These are phyloP conservation scores for Sandelia bainsii DNA, from an alignment of 2,797 vertebrate genomes.

Conservation along the genomic window DNA sequence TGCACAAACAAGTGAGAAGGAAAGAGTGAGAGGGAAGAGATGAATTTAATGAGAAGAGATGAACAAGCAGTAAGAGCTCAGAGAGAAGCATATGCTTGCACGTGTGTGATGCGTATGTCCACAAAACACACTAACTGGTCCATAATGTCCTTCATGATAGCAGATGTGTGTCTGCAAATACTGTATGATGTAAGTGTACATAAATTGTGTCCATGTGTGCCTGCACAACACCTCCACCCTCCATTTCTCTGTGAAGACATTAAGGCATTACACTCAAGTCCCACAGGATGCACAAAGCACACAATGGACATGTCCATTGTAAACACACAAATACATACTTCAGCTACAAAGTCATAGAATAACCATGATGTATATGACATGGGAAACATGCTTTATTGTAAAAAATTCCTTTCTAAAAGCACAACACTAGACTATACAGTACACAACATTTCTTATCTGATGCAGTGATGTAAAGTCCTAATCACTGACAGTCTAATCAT, in stretches of 20 bases:
- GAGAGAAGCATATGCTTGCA: slow-evolving; percentile 43
- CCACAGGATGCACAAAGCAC: slow-evolving; percentile 69
- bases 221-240: slow-evolving; percentile 28
- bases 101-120: slow-evolving; percentile 33
- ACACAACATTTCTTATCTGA: too few relatives aligned
- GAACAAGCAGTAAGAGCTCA: slow-evolving; percentile 60
- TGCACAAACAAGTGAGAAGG: slow-evolving; percentile 78
- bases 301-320: slow-evolving; percentile 59
- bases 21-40: slow-evolving; percentile 54
- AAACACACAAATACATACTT: slow-evolving; percentile 36
- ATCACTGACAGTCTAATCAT: not conserved
- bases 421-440: not conserved
- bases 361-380: slow-evolving; percentile 3
- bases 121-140: slow-evolving; percentile 38
- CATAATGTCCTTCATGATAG: slow-evolving; percentile 40
- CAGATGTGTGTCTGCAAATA: slow-evolving; percentile 60
- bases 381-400: slow-evolving; percentile 10
- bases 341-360: slow-evolving; percentile 10
- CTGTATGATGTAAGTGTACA: slow-evolving; percentile 40
- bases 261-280: slow-evolving; percentile 65
- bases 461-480: too few relatives aligned
- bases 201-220: slow-evolving; percentile 46
- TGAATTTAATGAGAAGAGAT: slow-evolving; percentile 68
- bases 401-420: slow-evolving; percentile 15
- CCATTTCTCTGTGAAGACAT: slow-evolving; percentile 70